A percentile compares a stretch with the other conserved stretches of the same genome.
Evolutionary conservation across 1,140 invertebrate species (phyloP).

Genomic region (Berghia stephanieae): DNA sequence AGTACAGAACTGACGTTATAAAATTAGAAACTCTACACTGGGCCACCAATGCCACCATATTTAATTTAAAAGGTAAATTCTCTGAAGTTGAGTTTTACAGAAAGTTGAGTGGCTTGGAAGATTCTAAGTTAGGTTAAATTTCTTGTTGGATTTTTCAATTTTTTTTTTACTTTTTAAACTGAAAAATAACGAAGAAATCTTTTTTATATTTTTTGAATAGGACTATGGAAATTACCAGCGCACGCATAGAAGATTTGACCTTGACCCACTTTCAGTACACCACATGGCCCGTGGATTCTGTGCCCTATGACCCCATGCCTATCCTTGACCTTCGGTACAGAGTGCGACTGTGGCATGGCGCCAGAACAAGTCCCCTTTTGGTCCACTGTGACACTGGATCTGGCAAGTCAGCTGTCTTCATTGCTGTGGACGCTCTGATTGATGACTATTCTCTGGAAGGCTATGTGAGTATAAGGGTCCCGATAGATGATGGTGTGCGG

Average conservation of each 20-base stretch:
- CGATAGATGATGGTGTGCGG: too few species aligned
- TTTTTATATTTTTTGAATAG: background rate
- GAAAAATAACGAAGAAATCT: too few species aligned
- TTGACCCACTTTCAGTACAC: conserved; percentile 85
- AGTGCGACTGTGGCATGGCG: conserved; percentile 71
- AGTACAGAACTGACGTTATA: too few species aligned
- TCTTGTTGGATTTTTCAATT: too few species aligned
- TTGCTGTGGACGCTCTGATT: conserved; percentile 56
- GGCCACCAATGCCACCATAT: too few species aligned
- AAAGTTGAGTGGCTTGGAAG: too few species aligned
- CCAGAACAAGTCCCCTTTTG: conserved; percentile 81
- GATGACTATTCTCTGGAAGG: conserved; percentile 53
- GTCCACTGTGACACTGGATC: conserved; percentile 86
- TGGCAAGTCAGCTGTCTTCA: conserved; percentile 54
- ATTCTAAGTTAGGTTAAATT: too few species aligned
- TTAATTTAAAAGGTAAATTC: too few species aligned
- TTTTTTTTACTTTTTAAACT: too few species aligned
- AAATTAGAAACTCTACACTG: too few species aligned
- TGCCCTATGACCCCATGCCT: conserved; percentile 95
- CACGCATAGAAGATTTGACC: background rate
- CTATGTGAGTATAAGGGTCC: conserved; percentile 58
- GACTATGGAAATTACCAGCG: background rate
- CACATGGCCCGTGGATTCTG: conserved; percentile 98
- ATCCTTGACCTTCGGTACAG: conserved; percentile 95
- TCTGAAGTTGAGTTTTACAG: too few species aligned